Evolutionary conservation across 2,888 invertebrate species (phyloP).

Genomic region (Schrankia costaestrigalis): DNA sequence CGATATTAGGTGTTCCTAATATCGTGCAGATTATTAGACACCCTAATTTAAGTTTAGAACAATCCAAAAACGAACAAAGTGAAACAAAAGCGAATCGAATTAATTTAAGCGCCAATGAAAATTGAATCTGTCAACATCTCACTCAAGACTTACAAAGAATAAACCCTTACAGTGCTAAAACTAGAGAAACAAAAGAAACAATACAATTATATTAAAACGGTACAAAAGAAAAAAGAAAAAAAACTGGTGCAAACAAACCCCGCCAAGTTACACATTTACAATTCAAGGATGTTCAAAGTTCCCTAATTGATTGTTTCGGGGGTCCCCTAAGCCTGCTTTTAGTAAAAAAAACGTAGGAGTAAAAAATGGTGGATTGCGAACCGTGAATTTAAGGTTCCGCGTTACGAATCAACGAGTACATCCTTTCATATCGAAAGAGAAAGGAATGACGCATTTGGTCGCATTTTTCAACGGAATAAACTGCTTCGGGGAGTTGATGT

Average conservation of each 20-base stretch:
- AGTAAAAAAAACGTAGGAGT: conserved; percentile 37
- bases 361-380: conserved; percentile 26
- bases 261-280: conserved; percentile 59
- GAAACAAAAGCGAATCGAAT: too few species aligned
- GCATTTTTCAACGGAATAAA: neutral
- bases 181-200: conserved; percentile 22
- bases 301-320: conserved; percentile 71
- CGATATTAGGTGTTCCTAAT: too few species aligned
- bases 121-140: too few species aligned
- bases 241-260: conserved; percentile 40
- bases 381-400: conserved; percentile 17
- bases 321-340: conserved; percentile 58
- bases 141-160: too few species aligned
- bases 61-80: too few species aligned
- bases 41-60: too few species aligned
- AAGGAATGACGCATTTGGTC: neutral
- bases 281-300: conserved; percentile 67
- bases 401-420: conserved; percentile 10
- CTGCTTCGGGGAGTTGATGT: too few species aligned
- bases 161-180: conserved; percentile 7
- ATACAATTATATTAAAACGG: conserved; percentile 44
- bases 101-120: too few species aligned
- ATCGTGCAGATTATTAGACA: too few species aligned
- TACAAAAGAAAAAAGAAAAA: conserved; percentile 33
- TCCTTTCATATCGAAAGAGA: conserved; percentile 7